Base-by-base conservation (phyloP, 2,113 vertebrate species). In the Engraulis encrasicolus region DNA sequence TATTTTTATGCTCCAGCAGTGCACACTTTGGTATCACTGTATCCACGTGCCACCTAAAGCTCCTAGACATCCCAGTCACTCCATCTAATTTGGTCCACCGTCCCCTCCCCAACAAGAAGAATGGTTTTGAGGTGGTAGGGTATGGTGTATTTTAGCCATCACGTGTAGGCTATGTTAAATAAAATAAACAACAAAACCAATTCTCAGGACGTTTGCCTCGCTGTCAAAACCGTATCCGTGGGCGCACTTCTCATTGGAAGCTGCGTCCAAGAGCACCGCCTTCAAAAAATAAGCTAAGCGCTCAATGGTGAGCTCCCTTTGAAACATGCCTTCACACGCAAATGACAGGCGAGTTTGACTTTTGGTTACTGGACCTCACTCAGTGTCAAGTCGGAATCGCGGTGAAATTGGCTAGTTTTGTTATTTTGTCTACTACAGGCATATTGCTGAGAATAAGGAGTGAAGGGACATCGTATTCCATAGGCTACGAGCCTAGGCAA, bases 1-100 rank as follows among this genome's bases (percentile, higher is more conserved):
- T 74, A 74, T 74, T 74, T 74, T 74, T 74, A 74, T 74, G 66
- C 66, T 14, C 66, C 66, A n/a, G n/a, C n/a, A 74, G 27, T 36
- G 31, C 66, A 74, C 66, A 74, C 31, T 74, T 74, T 74, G 27
- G 66, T 74, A 74, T 74, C 27, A 74, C 66, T 15, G 66, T 31
- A 74, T 74, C 66, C 66, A 74, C 31, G 66, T 74, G 27, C 66
- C 66, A 74, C 66, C 58, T 74, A 36, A n/a, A 15, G 66, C n/a
- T 61, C 66, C 15, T 14, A 74, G 66, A 15, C 66, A 74, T n/a
- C n/a, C n/a, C 27, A 17, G 23, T 31, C 3, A 34, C 6, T 0
- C 66, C 31, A 31, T 14, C 23, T 34, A 74, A 27, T 12, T 52
- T 2, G 9, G 12, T 31, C 61, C 15, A 34, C 12, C 17, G 34